Evolutionary conservation across 2,797 vertebrate genomes (phyloP).

Genomic region (Gymnodraco acuticeps): DNA sequence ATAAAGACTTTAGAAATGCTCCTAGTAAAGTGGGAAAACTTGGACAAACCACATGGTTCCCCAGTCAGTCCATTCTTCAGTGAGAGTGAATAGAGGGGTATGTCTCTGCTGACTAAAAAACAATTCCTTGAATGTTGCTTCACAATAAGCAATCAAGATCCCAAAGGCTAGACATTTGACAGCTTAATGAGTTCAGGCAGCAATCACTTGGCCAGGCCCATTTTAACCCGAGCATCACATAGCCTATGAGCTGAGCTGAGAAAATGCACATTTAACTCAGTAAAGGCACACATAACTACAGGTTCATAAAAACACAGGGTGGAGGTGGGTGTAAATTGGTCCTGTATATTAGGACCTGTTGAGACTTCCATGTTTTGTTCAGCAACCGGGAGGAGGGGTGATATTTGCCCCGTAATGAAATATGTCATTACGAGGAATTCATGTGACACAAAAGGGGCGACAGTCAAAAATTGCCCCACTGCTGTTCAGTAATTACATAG

Average conservation of each 20-base stretch:
- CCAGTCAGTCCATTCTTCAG: slow-evolving; percentile 36
- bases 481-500: slow-evolving; percentile 99
- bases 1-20: slow-evolving; percentile 1
- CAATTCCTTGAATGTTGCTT: slow-evolving; percentile 79
- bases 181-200: slow-evolving; percentile 81
- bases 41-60: slow-evolving; percentile 25
- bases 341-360: slow-evolving; percentile 89
- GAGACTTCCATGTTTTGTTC: slow-evolving; percentile 91
- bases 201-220: slow-evolving; percentile 75
- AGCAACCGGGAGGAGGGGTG: slow-evolving; percentile 85
- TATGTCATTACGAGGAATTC: slow-evolving; percentile 99
- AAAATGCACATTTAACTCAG: slow-evolving; percentile 80
- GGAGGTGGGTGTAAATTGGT: slow-evolving; percentile 89
- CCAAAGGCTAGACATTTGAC: slow-evolving; percentile 78
- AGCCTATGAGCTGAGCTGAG: slow-evolving; percentile 53
- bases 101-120: slow-evolving; percentile 49
- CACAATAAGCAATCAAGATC: slow-evolving; percentile 82
- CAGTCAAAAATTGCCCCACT: slow-evolving; percentile 99
- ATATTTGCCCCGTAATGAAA: slow-evolving; percentile 99
- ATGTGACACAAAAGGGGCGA: slow-evolving; percentile 97
- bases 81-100: slow-evolving; percentile 39
- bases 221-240: slow-evolving; percentile 63
- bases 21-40: slow-evolving; percentile 22
- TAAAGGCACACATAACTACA: slow-evolving; percentile 72
- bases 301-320: slow-evolving; percentile 73